phyloP scores from a whole-genome alignment of 2,797 vertebrate genomes.

The Dallia pectoralis region DNA sequence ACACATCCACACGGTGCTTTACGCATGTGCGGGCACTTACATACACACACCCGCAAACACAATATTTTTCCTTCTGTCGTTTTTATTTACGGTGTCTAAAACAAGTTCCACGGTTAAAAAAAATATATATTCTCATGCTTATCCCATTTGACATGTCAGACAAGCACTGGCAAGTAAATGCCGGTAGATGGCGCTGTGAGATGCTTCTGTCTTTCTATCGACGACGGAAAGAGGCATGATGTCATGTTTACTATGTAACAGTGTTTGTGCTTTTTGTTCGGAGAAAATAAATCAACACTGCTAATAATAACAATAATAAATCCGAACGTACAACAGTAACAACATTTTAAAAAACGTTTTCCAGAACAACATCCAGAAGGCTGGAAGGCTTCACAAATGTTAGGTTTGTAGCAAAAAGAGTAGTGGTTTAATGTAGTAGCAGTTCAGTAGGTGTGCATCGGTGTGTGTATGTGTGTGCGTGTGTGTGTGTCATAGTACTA shows the following conservation, averaged over 20 bases:
- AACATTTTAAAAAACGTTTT: background rate
- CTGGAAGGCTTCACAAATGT: background rate
- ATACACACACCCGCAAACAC: background rate
- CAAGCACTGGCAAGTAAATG: background rate
- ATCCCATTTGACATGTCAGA: background rate
- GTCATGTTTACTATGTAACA: constrained; percentile 68
- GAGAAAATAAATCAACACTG: background rate
- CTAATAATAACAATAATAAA: constrained; percentile 3
- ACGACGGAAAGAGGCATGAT: constrained; percentile 58
- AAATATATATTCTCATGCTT: background rate
- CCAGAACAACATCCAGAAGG: background rate
- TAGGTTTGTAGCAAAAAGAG: background rate
- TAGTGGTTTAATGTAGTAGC: constrained; percentile 1
- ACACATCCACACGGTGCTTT: background rate
- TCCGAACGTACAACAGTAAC: background rate
- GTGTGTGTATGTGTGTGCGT: background rate
- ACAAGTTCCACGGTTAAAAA: background rate
- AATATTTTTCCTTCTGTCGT: background rate
- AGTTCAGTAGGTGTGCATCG: background rate
- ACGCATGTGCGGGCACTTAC: constrained; percentile 18
- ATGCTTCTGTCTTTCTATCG: constrained; percentile 25
- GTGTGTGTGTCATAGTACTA: constrained; percentile 9
- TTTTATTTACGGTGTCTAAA: background rate
- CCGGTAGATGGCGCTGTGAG: constrained; percentile 61
- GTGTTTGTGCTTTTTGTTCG: constrained; percentile 15